Evolutionary conservation across 2,888 invertebrate species (phyloP), one percentile per base, ranked within the genome.

Genomic region (Baccha elongata): DNA sequence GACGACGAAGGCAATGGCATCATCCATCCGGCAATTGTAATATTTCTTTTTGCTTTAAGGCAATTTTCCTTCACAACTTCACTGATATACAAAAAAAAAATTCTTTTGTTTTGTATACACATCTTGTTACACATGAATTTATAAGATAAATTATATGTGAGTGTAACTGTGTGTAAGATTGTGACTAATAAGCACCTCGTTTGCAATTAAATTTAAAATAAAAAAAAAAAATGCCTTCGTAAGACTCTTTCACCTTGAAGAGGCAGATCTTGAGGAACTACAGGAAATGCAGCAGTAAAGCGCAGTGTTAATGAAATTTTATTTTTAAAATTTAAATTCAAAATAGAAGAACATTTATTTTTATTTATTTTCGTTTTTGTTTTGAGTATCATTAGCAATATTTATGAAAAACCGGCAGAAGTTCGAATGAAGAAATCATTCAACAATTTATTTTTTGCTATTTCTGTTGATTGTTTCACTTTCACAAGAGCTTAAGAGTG

Each of bases 171-270:
- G 46, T 60, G 50, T 50, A 71, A 55, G 64, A 37, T 60, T 75
- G 50, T 83, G 81, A 76, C 81, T 83, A 83, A 76, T 76, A 83
- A 76, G 81, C 81, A 83, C 76, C 76, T 76, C 76, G 76, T 72
- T 83, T 72, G 76, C 71, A 19, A 76, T 72, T 72, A 62, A 81
- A 74, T 73, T 73, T 42, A 17, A 40, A 48, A 32, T 58, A 13
- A 37, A 10, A 50, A 48, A 5, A 40, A 48, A 17, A 37, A 48
- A 50, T 32, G 46, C 44, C 35, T 13, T n/a, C 11, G 19, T n/a
- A n/a, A 60, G 50, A 35, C 50, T 26, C 35, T 52, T 58, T 40
- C 58, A 75, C 74, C 74, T 74, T 69, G 69, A 74, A 74, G 58
- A 69, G 44, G 67, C 15, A 19, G 21, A 52, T 26, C 55, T 58